Percentiles rank a stretch among this genome's conserved stretches.
phyloP scores from a whole-genome alignment of 2,113 vertebrate genomes.

The Vanacampus margaritifer region DNA sequence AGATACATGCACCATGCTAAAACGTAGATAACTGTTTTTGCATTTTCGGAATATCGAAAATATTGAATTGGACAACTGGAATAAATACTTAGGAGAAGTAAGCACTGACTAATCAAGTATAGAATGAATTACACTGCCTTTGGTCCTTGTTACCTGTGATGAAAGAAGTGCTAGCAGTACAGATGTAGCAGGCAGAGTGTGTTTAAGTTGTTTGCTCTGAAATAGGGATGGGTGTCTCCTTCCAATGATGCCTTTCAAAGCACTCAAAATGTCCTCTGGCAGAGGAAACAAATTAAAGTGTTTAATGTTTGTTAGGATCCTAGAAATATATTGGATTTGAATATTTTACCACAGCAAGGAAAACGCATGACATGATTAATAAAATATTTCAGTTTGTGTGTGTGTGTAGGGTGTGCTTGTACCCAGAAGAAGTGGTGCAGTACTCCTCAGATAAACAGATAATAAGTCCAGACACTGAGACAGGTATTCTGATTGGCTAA shows the following conservation, averaged over 20 bases:
- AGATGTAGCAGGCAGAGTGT: slow-evolving; percentile 48
- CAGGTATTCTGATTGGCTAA: slow-evolving; percentile 51
- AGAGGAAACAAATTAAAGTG: slow-evolving; percentile 15
- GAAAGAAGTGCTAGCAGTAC: slow-evolving; percentile 55
- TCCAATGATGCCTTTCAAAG: slow-evolving; percentile 41
- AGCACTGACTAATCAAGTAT: not conserved
- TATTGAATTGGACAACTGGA: not conserved
- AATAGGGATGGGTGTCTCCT: slow-evolving; percentile 49
- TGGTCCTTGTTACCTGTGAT: slow-evolving; percentile 45
- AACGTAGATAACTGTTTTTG: not conserved
- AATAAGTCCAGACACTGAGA: slow-evolving; percentile 53
- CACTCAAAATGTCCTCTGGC: slow-evolving; percentile 46
- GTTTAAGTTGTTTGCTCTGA: slow-evolving; percentile 59
- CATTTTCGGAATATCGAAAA: not conserved
- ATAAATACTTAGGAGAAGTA: not conserved
- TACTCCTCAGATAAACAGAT: slow-evolving; percentile 35
- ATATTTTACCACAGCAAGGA: not conserved
- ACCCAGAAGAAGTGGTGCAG: slow-evolving; percentile 48
- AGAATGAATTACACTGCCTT: not conserved
- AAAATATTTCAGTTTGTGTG: not conserved
- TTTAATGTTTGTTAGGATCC: not conserved
- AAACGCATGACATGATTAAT: not conserved
- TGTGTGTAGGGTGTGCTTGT: not conserved
- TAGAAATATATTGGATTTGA: not conserved
- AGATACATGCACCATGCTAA: not conserved